A percentile compares a stretch with the other conserved stretches of the same genome.
Conservation (phyloP, 2,113 vertebrate genomes). For the Notarius lentiginosus region DNA sequence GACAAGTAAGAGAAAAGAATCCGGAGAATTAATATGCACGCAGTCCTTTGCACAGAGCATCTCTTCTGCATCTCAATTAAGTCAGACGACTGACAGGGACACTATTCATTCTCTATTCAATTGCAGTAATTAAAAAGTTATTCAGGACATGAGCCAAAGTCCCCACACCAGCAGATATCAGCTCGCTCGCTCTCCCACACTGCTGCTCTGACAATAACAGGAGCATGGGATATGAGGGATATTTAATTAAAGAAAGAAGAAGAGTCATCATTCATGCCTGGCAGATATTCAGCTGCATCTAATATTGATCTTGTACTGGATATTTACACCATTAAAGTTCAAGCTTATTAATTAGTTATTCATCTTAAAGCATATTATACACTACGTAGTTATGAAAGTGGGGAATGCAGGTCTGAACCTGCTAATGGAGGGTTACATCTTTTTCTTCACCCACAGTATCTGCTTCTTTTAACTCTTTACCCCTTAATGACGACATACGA, state of each 20-base stretch:
- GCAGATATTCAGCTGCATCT: neutral
- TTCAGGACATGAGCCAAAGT: slow-evolving; percentile 6
- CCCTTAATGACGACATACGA: too few species aligned
- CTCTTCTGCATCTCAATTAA: slow-evolving; percentile 24
- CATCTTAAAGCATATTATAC: too few species aligned
- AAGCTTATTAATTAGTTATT: neutral
- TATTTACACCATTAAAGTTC: neutral
- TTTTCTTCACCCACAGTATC: neutral
- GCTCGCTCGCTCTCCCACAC: neutral
- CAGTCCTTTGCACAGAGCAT: neutral
- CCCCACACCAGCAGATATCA: neutral
- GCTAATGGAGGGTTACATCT: neutral
- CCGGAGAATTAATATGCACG: neutral
- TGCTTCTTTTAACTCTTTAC: neutral
- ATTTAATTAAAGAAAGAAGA: neutral
- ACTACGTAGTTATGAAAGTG: neutral
- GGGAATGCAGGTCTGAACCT: neutral
- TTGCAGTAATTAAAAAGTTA: slow-evolving; percentile 23
- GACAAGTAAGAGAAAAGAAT: neutral
- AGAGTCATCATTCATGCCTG: neutral
- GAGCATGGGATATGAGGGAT: neutral
- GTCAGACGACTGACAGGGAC: neutral
- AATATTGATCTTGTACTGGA: neutral
- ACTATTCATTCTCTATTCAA: slow-evolving; percentile 26
- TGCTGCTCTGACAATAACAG: neutral